phyloP scores from a whole-genome alignment of 1,140 invertebrate genomes.

The Magallana ariakensis region DNA sequence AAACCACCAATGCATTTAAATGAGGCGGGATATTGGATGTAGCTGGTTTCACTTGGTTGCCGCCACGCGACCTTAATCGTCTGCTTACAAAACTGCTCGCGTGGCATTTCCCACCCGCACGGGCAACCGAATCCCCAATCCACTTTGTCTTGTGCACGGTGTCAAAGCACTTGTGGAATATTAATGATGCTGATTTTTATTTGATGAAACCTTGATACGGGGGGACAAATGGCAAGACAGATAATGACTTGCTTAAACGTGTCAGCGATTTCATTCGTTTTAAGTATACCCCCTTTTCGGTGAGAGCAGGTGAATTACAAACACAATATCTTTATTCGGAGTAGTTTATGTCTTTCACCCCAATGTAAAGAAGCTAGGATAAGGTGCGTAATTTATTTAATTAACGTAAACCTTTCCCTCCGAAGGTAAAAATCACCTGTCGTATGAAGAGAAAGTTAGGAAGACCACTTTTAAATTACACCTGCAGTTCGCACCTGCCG shows the following conservation, averaged over 20 bases:
- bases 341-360: constrained; percentile 26
- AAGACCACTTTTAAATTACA: constrained; percentile 32
- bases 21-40: constrained; percentile 13
- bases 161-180: constrained; percentile 30
- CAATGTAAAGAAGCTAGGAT: constrained; percentile 2
- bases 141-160: constrained; percentile 23
- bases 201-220: constrained; percentile 30
- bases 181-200: constrained; percentile 26
- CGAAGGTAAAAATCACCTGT: constrained; percentile 32
- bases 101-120: constrained; percentile 30
- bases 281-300: not conserved
- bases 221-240: constrained; percentile 34
- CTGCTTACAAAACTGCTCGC: constrained; percentile 32
- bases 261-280: constrained; percentile 33
- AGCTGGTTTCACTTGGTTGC: constrained; percentile 8
- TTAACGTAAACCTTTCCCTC: constrained; percentile 31
- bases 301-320: constrained; percentile 25
- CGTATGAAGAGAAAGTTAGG: constrained; percentile 19
- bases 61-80: constrained; percentile 25
- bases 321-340: constrained; percentile 35
- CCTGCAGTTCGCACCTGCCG: constrained; percentile 19
- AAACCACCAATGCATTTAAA: not conserved
- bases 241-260: constrained; percentile 38
- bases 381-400: constrained; percentile 35
- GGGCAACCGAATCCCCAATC: constrained; percentile 1